These are phyloP conservation scores for Condylura cristata DNA, from an alignment of 2,113 vertebrate genomes.

Conservation along the genomic window DNA sequence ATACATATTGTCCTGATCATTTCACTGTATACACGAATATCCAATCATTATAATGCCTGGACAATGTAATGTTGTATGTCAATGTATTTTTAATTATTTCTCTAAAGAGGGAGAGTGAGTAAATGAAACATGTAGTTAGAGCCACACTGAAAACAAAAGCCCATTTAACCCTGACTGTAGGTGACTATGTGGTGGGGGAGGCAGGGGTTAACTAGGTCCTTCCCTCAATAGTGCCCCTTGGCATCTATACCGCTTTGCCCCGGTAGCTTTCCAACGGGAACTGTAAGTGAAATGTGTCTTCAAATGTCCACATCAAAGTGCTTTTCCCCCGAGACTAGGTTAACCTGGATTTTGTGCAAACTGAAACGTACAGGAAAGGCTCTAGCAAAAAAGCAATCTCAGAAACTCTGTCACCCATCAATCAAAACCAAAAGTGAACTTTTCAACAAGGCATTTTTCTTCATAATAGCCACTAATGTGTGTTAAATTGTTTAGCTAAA, in stretches of 20 bases:
- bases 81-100: too few relatives aligned
- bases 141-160: neutral
- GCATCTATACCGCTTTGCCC: neutral
- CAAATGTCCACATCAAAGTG: neutral
- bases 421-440: neutral
- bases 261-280: neutral
- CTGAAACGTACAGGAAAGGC: neutral
- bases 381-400: neutral
- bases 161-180: neutral
- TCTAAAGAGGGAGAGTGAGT: neutral
- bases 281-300: neutral
- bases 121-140: accelerated
- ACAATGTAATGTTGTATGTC: too few relatives aligned
- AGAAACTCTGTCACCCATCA: neutral
- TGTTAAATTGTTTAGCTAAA: neutral
- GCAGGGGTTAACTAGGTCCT: neutral
- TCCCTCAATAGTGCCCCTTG: neutral
- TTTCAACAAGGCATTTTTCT: neutral
- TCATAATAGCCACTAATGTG: neutral
- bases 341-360: neutral
- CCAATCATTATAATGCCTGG: too few relatives aligned
- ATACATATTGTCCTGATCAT: too few relatives aligned
- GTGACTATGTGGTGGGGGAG: too few relatives aligned
- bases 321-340: neutral
- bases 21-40: too few relatives aligned